Evolutionary conservation across 2,888 invertebrate species (phyloP).

Genomic region (Odontothrips loti): DNA sequence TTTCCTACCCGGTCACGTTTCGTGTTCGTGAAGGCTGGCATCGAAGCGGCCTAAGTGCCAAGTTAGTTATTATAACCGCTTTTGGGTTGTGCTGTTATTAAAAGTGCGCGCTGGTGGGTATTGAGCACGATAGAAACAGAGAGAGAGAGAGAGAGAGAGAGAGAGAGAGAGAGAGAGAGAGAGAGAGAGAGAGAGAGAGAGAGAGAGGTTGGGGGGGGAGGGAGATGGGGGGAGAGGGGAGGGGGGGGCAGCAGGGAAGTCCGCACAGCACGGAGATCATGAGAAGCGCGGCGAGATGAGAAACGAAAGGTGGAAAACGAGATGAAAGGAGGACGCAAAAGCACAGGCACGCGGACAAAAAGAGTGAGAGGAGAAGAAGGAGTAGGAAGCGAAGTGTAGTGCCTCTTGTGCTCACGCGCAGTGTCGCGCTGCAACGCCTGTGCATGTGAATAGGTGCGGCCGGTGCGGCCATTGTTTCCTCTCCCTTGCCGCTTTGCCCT

Average conservation of each 20-base stretch:
- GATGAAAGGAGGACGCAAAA: not conserved
- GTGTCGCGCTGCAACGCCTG: not conserved
- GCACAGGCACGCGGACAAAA: not conserved
- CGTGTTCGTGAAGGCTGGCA: too few species aligned
- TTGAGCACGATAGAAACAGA: not conserved
- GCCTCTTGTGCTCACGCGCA: not conserved
- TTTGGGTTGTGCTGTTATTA: not conserved
- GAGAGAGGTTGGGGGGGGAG: constrained; percentile 25
- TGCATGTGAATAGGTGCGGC: not conserved
- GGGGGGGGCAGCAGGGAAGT: not conserved
- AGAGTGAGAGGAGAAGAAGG: constrained; percentile 12
- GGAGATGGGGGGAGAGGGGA: not conserved
- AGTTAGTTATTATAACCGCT: too few species aligned
- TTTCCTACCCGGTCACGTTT: too few species aligned
- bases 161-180: constrained; percentile 30
- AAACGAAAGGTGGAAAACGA: constrained; percentile 5
- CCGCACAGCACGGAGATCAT: too few species aligned
- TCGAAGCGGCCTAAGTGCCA: too few species aligned
- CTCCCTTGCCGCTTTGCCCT: not conserved
- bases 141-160: constrained; percentile 27
- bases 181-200: constrained; percentile 31
- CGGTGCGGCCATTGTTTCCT: not conserved
- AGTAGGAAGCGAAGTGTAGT: not conserved
- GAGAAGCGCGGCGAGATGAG: not conserved
- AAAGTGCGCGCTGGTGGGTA: not conserved